Percentiles rank a stretch among this genome's conserved stretches.
These are phyloP conservation scores for Isaurus tuberculatus DNA, from an alignment of 92 coral and sea anemone genomes.

Conservation along the genomic window DNA sequence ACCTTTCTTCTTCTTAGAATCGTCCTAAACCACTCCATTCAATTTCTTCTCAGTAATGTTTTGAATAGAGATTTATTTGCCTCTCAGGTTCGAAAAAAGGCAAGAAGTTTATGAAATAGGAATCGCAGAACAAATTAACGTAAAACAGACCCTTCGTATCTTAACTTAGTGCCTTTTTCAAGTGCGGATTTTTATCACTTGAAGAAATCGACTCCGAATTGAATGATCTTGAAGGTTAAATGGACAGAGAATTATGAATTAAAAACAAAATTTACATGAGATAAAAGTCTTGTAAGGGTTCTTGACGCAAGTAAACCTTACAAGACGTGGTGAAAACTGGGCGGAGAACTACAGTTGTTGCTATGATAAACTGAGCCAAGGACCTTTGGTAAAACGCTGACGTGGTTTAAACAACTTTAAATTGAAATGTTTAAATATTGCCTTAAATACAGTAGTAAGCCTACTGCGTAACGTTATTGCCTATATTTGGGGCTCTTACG, in stretches of 20 bases:
- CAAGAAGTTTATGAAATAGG: not conserved
- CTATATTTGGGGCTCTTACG: too few species aligned
- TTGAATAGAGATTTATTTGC: not conserved
- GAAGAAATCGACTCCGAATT: not conserved
- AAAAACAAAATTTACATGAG: not conserved
- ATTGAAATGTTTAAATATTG: too few species aligned
- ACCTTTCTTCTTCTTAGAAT: slow-evolving; percentile 22
- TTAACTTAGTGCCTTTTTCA: not conserved
- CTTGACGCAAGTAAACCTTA: slow-evolving; percentile 18
- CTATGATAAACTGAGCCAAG: too few species aligned
- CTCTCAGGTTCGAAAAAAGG: not conserved
- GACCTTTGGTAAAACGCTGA: too few species aligned
- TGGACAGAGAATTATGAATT: not conserved
- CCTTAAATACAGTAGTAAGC: too few species aligned
- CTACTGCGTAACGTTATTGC: too few species aligned
- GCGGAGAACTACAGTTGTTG: too few species aligned
- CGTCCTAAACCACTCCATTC: slow-evolving; percentile 33
- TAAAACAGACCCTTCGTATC: not conserved
- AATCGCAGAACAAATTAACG: not conserved
- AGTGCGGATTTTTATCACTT: not conserved
- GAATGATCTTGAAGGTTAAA: not conserved
- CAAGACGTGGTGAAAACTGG: too few species aligned
- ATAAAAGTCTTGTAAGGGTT: not conserved
- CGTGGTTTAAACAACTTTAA: too few species aligned
- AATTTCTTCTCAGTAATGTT: not conserved